These are phyloP conservation scores for Cheilosia vernalis DNA, from an alignment of 2,888 invertebrate genomes.

Conservation along the genomic window DNA sequence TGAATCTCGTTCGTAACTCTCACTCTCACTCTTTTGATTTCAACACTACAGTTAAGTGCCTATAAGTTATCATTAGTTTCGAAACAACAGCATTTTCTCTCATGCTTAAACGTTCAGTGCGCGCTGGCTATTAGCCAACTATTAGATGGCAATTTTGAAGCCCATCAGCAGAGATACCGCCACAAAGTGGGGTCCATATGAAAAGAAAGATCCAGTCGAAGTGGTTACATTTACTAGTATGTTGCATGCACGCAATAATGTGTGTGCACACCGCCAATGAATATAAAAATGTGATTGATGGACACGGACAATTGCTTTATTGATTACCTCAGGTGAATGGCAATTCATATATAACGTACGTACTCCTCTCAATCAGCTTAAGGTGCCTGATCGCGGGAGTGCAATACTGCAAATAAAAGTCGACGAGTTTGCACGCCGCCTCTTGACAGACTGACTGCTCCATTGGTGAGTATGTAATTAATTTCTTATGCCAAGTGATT, in stretches of 20 bases:
- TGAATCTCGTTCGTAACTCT: no score
- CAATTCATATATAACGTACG: conserved; percentile 29
- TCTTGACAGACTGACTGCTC: not conserved
- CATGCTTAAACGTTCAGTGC: conserved; percentile 3
- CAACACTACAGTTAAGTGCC: conserved; percentile 18
- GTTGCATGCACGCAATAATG: conserved; percentile 8
- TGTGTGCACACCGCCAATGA: conserved; percentile 29
- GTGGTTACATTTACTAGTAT: not conserved
- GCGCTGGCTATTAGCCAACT: conserved; percentile 15
- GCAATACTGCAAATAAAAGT: conserved; percentile 34
- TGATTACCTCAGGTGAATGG: conserved; percentile 64
- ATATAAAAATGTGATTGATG: conserved; percentile 62
- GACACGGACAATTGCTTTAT: conserved; percentile 57
- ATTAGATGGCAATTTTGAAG: conserved; percentile 23
- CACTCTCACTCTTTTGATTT: not conserved
- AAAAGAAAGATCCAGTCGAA: conserved; percentile 29
- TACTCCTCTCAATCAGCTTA: conserved; percentile 28
- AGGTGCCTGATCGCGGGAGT: conserved; percentile 7
- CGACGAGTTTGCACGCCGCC: conserved; percentile 5
- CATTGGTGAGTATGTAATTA: conserved; percentile 34
- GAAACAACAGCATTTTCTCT: not conserved
- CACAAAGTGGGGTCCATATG: conserved; percentile 28
- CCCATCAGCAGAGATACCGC: conserved; percentile 20
- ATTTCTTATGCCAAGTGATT: conserved; percentile 37
- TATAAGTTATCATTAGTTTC: conserved; percentile 23